phyloP scores from a whole-genome alignment of 2,113 vertebrate genomes.

The Zeus faber region DNA sequence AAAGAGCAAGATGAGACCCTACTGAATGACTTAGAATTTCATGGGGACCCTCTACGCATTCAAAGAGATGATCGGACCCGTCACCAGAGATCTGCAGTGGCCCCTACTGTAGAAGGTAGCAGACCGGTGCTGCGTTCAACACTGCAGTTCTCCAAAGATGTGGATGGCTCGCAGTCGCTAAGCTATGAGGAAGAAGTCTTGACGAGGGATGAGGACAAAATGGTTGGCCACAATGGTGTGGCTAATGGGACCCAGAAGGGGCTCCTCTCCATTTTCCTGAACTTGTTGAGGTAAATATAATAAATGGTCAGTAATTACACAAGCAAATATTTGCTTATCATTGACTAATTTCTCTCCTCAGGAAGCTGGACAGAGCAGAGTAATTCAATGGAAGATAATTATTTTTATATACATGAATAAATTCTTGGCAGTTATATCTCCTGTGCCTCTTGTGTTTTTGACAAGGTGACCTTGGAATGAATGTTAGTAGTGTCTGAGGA shows the following conservation, averaged over 20 bases:
- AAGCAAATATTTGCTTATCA: not conserved
- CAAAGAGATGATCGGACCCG: not conserved
- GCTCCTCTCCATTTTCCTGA: constrained; percentile 36
- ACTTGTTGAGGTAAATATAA: constrained; percentile 43
- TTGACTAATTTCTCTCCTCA: constrained; percentile 9
- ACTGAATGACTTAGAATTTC: not conserved
- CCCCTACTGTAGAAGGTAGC: not conserved
- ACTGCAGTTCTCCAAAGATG: constrained; percentile 35
- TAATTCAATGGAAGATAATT: constrained; percentile 8
- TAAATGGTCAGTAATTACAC: not conserved
- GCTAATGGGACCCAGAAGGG: not conserved
- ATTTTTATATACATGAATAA: too few species aligned
- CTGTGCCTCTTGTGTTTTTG: too few species aligned
- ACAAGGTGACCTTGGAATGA: too few species aligned
- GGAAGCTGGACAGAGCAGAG: constrained; percentile 47
- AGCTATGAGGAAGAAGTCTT: constrained; percentile 60
- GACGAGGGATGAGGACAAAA: not conserved
- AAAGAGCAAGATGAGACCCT: not conserved
- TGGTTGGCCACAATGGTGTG: not conserved
- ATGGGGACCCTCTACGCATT: not conserved
- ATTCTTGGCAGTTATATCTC: too few species aligned
- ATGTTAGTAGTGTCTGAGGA: too few species aligned
- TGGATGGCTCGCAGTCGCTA: constrained; percentile 42
- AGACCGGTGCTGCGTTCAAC: constrained; percentile 32
- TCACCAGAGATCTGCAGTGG: not conserved